phyloP scores from a whole-genome alignment of 2,888 invertebrate genomes.

The Rapana venosa region DNA sequence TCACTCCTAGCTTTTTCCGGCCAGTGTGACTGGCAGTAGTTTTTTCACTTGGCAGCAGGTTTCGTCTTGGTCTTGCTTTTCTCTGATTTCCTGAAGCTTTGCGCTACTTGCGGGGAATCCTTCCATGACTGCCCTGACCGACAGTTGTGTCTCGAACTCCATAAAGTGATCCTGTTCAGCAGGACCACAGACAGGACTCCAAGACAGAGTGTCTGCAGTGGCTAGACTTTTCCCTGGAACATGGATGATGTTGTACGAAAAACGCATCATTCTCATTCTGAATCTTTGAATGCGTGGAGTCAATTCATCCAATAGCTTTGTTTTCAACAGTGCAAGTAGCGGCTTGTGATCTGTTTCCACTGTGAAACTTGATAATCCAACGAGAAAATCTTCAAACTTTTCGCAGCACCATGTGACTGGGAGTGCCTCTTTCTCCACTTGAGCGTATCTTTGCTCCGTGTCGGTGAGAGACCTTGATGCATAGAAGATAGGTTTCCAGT shows the following conservation, averaged over 20 bases:
- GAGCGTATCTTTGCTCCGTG: slow-evolving; percentile 16
- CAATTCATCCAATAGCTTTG: neutral
- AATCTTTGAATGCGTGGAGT: slow-evolving; percentile 33
- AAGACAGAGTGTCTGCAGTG: too few relatives aligned
- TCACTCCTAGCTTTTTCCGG: too few relatives aligned
- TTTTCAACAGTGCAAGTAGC: neutral
- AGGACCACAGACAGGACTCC: too few relatives aligned
- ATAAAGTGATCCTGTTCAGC: too few relatives aligned
- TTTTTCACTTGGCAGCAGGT: too few relatives aligned
- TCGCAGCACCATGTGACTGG: slow-evolving; percentile 19
- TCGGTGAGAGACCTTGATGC: slow-evolving; percentile 25
- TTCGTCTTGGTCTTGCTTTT: too few relatives aligned
- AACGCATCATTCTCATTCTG: slow-evolving; percentile 27
- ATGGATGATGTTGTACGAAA: neutral
- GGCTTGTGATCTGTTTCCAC: slow-evolving; percentile 20
- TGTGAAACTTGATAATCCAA: neutral
- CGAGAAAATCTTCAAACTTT: slow-evolving; percentile 1
- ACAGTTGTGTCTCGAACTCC: too few relatives aligned
- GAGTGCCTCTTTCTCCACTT: slow-evolving; percentile 35
- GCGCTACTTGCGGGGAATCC: too few relatives aligned
- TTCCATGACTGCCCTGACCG: too few relatives aligned
- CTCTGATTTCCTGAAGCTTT: too few relatives aligned
- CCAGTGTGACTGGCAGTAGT: too few relatives aligned
- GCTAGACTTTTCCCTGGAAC: too few relatives aligned
- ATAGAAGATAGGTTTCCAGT: slow-evolving; percentile 31